A percentile compares a stretch with the other conserved stretches of the same genome.
These are phyloP conservation scores for Lordiphosa stackelbergi DNA, from an alignment of 1,140 invertebrate genomes.

Conservation along the genomic window DNA sequence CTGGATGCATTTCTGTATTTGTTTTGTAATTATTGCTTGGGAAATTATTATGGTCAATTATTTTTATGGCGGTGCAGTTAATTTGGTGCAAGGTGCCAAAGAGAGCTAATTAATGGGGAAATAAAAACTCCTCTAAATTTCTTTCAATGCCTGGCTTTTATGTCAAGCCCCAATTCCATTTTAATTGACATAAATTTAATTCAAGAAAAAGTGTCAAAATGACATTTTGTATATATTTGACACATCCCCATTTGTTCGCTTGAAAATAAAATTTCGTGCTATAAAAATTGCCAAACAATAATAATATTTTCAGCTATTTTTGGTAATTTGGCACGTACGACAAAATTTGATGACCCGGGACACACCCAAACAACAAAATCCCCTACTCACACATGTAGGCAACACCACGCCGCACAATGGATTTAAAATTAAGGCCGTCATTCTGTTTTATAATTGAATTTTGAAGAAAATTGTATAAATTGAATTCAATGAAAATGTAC, in stretches of 20 bases:
- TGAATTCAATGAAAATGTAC: too few relatives aligned
- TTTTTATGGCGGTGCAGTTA: conserved; percentile 6
- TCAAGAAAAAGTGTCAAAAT: too few relatives aligned
- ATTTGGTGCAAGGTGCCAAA: not conserved
- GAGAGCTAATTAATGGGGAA: not conserved
- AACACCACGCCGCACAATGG: too few relatives aligned
- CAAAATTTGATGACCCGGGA: not conserved
- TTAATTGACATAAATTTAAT: too few relatives aligned
- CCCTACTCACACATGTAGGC: not conserved
- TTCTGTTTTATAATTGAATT: too few relatives aligned
- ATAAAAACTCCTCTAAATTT: too few relatives aligned
- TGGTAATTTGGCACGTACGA: conserved; percentile 28
- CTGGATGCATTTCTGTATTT: not conserved
- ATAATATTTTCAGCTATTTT: conserved; percentile 10
- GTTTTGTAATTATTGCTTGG: conserved; percentile 26
- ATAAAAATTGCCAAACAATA: not conserved
- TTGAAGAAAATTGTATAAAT: too few relatives aligned
- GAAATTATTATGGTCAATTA: conserved; percentile 38
- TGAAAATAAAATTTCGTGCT: not conserved
- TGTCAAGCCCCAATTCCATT: too few relatives aligned
- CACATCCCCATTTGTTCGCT: too few relatives aligned
- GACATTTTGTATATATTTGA: too few relatives aligned
- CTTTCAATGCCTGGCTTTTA: too few relatives aligned
- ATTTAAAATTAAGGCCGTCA: too few relatives aligned
- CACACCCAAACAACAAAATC: conserved; percentile 30